A percentile compares a stretch with the other conserved stretches of the same genome.
phyloP scores from a whole-genome alignment of 2,113 vertebrate species.

The Ursus arctos region DNA sequence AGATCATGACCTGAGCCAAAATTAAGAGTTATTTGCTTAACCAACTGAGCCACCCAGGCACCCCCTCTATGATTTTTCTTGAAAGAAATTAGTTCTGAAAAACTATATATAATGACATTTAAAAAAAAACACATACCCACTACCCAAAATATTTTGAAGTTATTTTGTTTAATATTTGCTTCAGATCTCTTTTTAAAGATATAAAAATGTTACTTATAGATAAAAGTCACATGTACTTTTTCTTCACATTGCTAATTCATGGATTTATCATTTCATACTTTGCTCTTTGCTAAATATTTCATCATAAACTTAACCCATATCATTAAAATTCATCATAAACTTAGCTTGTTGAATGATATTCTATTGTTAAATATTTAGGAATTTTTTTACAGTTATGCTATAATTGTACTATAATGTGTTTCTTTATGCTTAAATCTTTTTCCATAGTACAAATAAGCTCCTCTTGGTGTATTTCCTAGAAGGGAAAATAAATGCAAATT shows the following conservation, averaged over 20 bases:
- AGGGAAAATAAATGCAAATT: constrained; percentile 15
- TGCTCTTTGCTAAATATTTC: not conserved
- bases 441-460: not conserved
- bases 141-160: not conserved
- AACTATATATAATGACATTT: not conserved
- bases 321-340: not conserved
- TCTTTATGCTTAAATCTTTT: constrained; percentile 42
- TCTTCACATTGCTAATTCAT: not conserved
- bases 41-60: not conserved
- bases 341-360: not conserved
- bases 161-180: not conserved
- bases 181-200: not conserved
- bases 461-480: not conserved
- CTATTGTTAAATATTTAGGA: constrained; percentile 14
- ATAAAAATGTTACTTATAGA: not conserved
- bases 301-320: not conserved
- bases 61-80: not conserved
- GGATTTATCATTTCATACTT: not conserved
- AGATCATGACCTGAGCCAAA: not conserved
- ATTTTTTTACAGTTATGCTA: not conserved
- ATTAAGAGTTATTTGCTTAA: not conserved
- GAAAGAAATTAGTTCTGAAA: not conserved
- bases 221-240: not conserved
- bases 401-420: not conserved
- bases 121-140: not conserved